Percentiles rank a stretch among this genome's conserved stretches.
Evolutionary conservation across 2,888 invertebrate species (phyloP).

Genomic region (Cheiracanthium punctorium): DNA sequence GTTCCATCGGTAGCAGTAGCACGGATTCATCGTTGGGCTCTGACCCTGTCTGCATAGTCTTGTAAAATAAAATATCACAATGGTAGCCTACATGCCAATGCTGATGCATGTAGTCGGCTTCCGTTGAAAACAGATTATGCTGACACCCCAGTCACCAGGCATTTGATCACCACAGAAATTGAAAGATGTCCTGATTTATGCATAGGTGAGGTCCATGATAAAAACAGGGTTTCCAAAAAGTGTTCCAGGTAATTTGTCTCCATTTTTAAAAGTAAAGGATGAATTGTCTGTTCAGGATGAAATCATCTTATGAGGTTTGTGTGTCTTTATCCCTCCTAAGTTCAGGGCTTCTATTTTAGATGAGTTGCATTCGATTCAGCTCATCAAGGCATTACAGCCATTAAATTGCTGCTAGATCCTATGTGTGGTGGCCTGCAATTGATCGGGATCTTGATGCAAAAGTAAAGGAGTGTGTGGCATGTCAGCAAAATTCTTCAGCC

Average conservation of each 20-base stretch:
- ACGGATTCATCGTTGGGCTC: slow-evolving; percentile 70
- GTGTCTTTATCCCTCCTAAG: background rate
- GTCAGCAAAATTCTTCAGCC: slow-evolving; percentile 37
- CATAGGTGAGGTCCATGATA: background rate
- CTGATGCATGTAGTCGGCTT: slow-evolving; percentile 74
- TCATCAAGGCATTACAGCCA: background rate
- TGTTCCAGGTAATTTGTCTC: background rate
- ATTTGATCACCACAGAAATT: background rate
- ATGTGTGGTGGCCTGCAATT: background rate
- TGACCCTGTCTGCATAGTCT: slow-evolving; percentile 74
- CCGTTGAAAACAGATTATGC: background rate
- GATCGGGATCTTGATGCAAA: too few species aligned
- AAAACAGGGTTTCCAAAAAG: background rate
- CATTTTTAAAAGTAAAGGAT: background rate
- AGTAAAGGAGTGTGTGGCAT: slow-evolving; percentile 69
- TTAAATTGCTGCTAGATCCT: background rate
- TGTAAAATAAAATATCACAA: slow-evolving; percentile 74
- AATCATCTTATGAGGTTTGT: too few species aligned
- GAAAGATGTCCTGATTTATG: background rate
- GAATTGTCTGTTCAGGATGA: background rate
- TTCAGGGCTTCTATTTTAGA: background rate
- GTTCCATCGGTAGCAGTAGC: slow-evolving; percentile 72
- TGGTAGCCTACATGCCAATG: slow-evolving; percentile 72
- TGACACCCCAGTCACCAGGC: background rate
- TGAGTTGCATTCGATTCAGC: background rate